These are phyloP conservation scores for Nomada fucata DNA, from an alignment of 2,888 invertebrate species.

Conservation along the genomic window DNA sequence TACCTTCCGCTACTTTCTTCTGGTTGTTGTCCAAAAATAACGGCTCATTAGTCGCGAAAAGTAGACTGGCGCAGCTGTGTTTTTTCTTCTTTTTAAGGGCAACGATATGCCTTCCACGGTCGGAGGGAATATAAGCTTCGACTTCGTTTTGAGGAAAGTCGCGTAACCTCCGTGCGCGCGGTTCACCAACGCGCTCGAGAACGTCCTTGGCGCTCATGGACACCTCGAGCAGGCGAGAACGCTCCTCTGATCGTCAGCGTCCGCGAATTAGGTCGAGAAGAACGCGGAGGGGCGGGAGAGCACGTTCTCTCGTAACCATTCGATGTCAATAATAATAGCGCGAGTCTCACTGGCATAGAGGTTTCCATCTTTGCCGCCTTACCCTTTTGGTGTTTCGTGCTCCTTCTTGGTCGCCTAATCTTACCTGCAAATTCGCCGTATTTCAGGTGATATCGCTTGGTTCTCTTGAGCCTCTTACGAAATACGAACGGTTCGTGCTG, in stretches of 20 bases:
- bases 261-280: conserved; percentile 78
- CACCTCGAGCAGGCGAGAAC: conserved; percentile 71
- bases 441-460: neutral
- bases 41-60: conserved; percentile 18
- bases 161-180: conserved; percentile 51
- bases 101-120: conserved; percentile 28
- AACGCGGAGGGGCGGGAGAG: conserved; percentile 47
- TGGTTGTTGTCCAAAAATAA: conserved; percentile 8
- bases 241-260: conserved; percentile 73
- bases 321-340: conserved; percentile 70
- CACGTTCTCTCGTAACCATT: conserved; percentile 67
- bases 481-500: neutral
- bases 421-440: conserved; percentile 4
- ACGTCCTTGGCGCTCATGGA: conserved; percentile 77
- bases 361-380: conserved; percentile 56
- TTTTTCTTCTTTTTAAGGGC: conserved; percentile 5
- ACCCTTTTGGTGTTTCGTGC: conserved; percentile 2
- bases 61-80: neutral
- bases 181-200: conserved; percentile 69
- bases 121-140: neutral
- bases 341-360: conserved; percentile 51
- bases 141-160: conserved; percentile 32
- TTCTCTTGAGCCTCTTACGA: neutral
- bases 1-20: neutral
- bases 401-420: neutral